These are phyloP conservation scores for Chymomyza amoena DNA, from an alignment of 2,888 invertebrate species.

Conservation along the genomic window DNA sequence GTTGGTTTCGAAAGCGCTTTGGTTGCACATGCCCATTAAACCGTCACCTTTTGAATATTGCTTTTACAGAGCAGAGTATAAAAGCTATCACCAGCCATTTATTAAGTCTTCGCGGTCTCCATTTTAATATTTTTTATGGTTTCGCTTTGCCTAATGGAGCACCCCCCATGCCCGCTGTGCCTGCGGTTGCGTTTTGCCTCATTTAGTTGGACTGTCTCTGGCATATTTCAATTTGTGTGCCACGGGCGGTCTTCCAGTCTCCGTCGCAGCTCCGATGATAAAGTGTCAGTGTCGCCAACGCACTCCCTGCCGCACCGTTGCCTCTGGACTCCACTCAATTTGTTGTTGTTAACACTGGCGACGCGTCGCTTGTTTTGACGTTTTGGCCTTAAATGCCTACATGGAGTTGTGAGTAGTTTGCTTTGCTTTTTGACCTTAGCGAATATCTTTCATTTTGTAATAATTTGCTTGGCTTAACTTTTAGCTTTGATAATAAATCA, in stretches of 20 bases:
- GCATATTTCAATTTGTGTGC: constrained; percentile 66
- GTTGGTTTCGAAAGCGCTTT: no score
- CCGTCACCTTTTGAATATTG: background rate
- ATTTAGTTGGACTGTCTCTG: constrained; percentile 61
- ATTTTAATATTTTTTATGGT: constrained; percentile 6
- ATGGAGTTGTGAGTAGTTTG: constrained; percentile 46
- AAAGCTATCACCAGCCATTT: background rate
- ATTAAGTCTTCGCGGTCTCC: background rate
- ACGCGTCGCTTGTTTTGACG: background rate
- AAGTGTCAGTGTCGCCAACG: constrained; percentile 47
- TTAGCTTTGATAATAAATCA: constrained; percentile 61
- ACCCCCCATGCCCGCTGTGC: constrained; percentile 38
- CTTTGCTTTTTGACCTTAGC: constrained; percentile 8
- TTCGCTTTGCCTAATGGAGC: constrained; percentile 27
- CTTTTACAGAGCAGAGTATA: background rate
- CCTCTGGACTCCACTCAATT: background rate
- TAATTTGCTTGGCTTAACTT: constrained; percentile 47
- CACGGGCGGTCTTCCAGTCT: constrained; percentile 39
- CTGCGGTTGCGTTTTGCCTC: constrained; percentile 57
- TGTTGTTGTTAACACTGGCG: background rate
- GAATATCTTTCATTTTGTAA: constrained; percentile 38
- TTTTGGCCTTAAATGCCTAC: constrained; percentile 41
- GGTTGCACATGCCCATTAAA: no score
- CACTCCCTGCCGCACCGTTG: background rate
- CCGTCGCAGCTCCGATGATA: constrained; percentile 65